A percentile compares a stretch with the other conserved stretches of the same genome.
Conservation (phyloP, 2,113 vertebrate genomes). For the Eidolon helvum region DNA sequence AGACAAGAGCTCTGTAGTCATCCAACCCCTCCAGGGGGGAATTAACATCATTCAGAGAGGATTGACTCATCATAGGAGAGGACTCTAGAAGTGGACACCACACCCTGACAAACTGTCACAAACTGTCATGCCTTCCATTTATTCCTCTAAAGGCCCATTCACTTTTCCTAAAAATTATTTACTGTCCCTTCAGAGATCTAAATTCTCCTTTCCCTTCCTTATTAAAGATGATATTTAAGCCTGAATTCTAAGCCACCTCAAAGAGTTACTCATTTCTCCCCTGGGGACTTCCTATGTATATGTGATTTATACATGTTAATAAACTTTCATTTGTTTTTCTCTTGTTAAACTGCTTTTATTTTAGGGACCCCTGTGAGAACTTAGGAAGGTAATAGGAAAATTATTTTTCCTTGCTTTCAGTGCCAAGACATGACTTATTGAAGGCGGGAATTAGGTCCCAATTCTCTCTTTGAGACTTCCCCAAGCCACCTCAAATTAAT, state of each 20-base stretch:
- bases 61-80: neutral
- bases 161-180: neutral
- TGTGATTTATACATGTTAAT: neutral
- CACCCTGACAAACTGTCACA: neutral
- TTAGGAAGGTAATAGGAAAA: neutral
- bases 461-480: neutral
- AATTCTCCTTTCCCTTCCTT: neutral
- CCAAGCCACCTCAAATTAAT: neutral
- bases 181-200: neutral
- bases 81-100: neutral
- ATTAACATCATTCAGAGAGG: neutral
- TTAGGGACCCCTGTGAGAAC: neutral
- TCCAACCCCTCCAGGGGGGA: no score
- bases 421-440: neutral
- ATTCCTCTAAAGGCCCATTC: neutral
- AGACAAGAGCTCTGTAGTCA: neutral
- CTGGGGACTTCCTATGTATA: neutral
- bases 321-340: neutral
- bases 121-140: neutral
- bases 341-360: neutral
- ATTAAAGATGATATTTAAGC: neutral
- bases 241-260: neutral
- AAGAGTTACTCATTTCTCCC: neutral
- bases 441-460: neutral
- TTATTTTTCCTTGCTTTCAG: neutral